phyloP scores from a whole-genome alignment of 2,888 invertebrate species.

The Gasteruption jaculator region DNA sequence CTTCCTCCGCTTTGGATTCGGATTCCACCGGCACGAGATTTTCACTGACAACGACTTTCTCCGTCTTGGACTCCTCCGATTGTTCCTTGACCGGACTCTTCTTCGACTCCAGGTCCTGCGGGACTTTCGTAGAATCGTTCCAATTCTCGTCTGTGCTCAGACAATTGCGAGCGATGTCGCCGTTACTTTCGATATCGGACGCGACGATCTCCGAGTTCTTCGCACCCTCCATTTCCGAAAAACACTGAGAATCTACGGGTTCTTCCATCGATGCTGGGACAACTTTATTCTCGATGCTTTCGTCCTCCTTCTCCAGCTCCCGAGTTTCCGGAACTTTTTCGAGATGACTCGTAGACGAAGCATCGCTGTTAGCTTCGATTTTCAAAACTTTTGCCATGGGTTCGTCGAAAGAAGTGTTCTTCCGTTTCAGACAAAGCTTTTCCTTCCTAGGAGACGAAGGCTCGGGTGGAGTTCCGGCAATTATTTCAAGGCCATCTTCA shows the following conservation, averaged over 20 bases:
- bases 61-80: background rate
- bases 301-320: too few relatives aligned
- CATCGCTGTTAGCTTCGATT: too few relatives aligned
- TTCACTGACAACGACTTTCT: background rate
- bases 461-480: slow-evolving; percentile 28
- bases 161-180: slow-evolving; percentile 9
- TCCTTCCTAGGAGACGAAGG: slow-evolving; percentile 18
- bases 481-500: too few relatives aligned
- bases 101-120: slow-evolving; percentile 3
- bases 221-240: slow-evolving; percentile 11
- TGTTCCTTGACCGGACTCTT: slow-evolving; percentile 5
- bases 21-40: background rate
- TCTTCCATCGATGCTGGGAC: too few relatives aligned
- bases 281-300: too few relatives aligned
- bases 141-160: slow-evolving; percentile 20
- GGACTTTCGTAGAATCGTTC: slow-evolving; percentile 10
- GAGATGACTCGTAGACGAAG: too few relatives aligned
- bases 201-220: slow-evolving; percentile 4
- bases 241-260: too few relatives aligned
- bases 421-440: slow-evolving; percentile 22
- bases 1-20: too few relatives aligned
- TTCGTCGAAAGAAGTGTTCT: slow-evolving; percentile 22
- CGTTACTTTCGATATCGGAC: slow-evolving; percentile 8
- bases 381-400: slow-evolving; percentile 22
- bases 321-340: slow-evolving; percentile 14